These are phyloP conservation scores for Himalopsyche tibetana DNA, from an alignment of 2,888 invertebrate species.

Conservation along the genomic window DNA sequence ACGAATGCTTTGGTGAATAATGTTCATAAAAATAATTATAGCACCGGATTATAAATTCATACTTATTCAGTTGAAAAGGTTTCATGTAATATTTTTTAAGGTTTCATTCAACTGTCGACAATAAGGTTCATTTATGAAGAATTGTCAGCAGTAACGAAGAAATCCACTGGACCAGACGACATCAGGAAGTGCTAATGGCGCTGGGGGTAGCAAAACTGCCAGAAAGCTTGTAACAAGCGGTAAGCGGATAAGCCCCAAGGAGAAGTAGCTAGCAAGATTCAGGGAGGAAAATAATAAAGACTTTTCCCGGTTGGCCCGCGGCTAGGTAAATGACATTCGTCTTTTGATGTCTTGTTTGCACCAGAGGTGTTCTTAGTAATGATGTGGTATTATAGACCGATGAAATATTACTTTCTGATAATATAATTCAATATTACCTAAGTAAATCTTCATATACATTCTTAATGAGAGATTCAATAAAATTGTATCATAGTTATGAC, in stretches of 20 bases:
- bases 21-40: too few species aligned
- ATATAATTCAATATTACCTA: too few species aligned
- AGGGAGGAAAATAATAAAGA: constrained; percentile 45
- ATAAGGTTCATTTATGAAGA: background rate
- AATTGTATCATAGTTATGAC: too few species aligned
- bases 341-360: background rate
- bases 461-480: too few species aligned
- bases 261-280: background rate
- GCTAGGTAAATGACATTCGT: constrained; percentile 15
- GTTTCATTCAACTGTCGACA: background rate
- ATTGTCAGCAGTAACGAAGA: constrained; percentile 38
- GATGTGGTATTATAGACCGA: too few species aligned
- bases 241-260: constrained; percentile 44
- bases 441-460: too few species aligned
- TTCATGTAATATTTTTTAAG: background rate
- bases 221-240: constrained; percentile 49
- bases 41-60: too few species aligned
- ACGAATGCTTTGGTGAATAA: too few species aligned
- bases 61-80: background rate
- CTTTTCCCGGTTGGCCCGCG: constrained; percentile 47
- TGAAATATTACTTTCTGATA: too few species aligned
- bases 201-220: constrained; percentile 12
- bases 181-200: constrained; percentile 58
- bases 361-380: background rate
- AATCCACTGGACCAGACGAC: constrained; percentile 47